Evolutionary conservation across 2,113 vertebrate species (phyloP).

Genomic region (Aldabrachelys gigantea): DNA sequence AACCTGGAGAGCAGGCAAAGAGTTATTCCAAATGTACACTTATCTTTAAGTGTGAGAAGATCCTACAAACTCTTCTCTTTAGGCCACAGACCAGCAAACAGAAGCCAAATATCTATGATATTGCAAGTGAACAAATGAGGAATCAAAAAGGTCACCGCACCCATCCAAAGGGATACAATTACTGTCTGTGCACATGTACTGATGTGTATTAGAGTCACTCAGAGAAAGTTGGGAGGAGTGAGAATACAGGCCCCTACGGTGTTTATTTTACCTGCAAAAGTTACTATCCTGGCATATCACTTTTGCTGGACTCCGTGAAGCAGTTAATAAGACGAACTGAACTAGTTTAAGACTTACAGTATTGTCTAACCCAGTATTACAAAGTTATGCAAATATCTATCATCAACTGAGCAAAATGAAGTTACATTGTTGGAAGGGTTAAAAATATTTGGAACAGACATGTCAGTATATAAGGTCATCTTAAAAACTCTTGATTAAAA

Average conservation of each 20-base stretch:
- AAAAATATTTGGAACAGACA: not conserved
- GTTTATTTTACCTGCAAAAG: not conserved
- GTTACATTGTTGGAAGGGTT: not conserved
- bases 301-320: not conserved
- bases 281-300: not conserved
- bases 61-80: not conserved
- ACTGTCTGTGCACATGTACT: not conserved
- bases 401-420: not conserved
- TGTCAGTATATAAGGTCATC: accelerated
- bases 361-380: too few species aligned
- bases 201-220: accelerated
- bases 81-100: not conserved
- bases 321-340: not conserved
- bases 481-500: not conserved
- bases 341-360: not conserved
- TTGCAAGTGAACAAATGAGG: not conserved
- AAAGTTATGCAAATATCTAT: not conserved
- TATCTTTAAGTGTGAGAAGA: too few species aligned
- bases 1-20: too few species aligned
- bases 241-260: not conserved
- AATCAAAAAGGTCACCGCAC: not conserved
- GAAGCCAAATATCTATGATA: not conserved
- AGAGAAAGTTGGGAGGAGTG: not conserved
- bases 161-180: not conserved
- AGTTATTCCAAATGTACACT: too few species aligned